These are phyloP conservation scores for Onthophagus sagittarius DNA, from an alignment of 2,888 invertebrate genomes.

Conservation along the genomic window DNA sequence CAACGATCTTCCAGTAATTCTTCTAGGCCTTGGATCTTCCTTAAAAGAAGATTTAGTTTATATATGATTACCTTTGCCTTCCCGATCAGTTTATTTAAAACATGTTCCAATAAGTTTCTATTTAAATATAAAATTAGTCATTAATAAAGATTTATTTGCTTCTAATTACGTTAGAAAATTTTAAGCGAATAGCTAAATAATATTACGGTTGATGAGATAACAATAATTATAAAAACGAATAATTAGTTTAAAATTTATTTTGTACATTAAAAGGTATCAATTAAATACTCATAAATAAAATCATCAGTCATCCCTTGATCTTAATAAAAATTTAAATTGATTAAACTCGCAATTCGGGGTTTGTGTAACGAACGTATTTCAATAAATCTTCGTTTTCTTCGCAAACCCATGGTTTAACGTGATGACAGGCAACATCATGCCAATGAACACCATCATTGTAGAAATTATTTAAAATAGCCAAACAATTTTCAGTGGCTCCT, in stretches of 20 bases:
- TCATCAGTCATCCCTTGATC: background rate
- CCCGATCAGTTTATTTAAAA: too few relatives aligned
- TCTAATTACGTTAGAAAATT: too few relatives aligned
- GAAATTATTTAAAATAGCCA: conserved; percentile 83
- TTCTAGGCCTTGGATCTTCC: too few relatives aligned
- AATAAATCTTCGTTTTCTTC: conserved; percentile 85
- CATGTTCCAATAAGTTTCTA: too few relatives aligned
- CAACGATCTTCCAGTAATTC: too few relatives aligned
- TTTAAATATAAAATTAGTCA: too few relatives aligned
- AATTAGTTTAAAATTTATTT: background rate
- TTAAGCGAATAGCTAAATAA: too few relatives aligned
- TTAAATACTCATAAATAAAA: background rate
- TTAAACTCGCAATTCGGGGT: conserved; percentile 73
- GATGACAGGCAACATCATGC: conserved; percentile 90
- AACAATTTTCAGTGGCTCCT: conserved; percentile 80
- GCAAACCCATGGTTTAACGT: conserved; percentile 83
- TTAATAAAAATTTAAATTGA: conserved; percentile 3
- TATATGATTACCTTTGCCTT: too few relatives aligned
- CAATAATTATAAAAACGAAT: background rate
- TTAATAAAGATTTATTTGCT: too few relatives aligned
- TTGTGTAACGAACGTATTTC: conserved; percentile 78
- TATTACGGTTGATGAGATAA: too few relatives aligned
- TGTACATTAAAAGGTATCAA: background rate
- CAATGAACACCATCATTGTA: conserved; percentile 88
- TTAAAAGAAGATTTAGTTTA: too few relatives aligned